These are phyloP conservation scores for Ostrea edulis DNA, from an alignment of 1,140 invertebrate species.

Conservation along the genomic window DNA sequence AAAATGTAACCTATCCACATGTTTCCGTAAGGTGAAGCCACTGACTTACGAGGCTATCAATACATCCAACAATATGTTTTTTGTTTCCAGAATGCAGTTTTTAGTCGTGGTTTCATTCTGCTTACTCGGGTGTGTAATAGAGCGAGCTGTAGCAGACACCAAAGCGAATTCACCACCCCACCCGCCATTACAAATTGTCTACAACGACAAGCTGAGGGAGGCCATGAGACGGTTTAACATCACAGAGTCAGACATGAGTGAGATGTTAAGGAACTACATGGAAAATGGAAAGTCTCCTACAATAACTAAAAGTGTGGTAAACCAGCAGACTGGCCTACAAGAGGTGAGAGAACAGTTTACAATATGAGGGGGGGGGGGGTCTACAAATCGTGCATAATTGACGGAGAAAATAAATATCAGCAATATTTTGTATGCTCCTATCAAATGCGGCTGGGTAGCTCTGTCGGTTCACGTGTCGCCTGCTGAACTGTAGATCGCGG, in stretches of 20 bases:
- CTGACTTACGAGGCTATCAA: too few species aligned
- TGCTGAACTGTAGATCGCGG: too few species aligned
- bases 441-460: too few species aligned
- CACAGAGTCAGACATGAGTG: neutral
- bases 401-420: too few species aligned
- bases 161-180: neutral
- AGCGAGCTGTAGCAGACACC: neutral
- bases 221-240: neutral
- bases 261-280: neutral
- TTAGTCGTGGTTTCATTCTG: neutral
- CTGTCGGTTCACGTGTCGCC: too few species aligned
- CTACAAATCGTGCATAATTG: too few species aligned
- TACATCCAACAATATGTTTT: too few species aligned
- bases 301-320: neutral
- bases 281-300: neutral
- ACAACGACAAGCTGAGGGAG: neutral
- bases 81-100: neutral
- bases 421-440: too few species aligned
- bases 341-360: neutral
- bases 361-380: too few species aligned
- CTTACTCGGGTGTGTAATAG: neutral
- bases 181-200: neutral
- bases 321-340: neutral
- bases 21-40: too few species aligned
- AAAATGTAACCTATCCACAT: too few species aligned